Evolutionary conservation across 2,797 vertebrate genomes (phyloP).

Genomic region (Discoglossus pictus): DNA sequence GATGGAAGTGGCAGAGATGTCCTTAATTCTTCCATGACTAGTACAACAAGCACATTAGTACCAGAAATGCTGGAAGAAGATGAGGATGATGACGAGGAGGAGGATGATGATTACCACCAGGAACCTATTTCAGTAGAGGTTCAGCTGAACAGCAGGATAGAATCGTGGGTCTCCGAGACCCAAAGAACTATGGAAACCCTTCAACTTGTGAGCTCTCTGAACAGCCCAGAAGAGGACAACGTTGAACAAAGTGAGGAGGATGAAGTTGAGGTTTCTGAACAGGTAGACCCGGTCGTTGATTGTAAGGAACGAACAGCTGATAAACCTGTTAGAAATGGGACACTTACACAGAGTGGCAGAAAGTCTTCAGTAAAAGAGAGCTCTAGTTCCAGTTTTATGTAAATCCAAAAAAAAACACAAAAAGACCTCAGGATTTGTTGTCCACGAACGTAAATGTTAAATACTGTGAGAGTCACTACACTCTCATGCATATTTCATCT

Average conservation of each 20-base stretch:
- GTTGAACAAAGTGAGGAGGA: conserved; percentile 84
- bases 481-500: conserved; percentile 70
- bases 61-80: conserved; percentile 96
- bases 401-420: conserved; percentile 66
- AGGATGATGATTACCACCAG: conserved; percentile 88
- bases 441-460: conserved; percentile 54
- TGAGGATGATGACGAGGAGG: conserved; percentile 88
- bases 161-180: conserved; percentile 94
- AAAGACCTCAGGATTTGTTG: conserved; percentile 85
- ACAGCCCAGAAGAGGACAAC: conserved; percentile 85
- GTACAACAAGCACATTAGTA: conserved; percentile 94
- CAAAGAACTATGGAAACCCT: conserved; percentile 92
- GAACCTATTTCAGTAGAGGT: conserved; percentile 91
- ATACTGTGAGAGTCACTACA: conserved; percentile 65
- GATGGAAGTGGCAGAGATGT: conserved; percentile 95
- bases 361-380: conserved; percentile 57
- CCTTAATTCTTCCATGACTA: conserved; percentile 94
- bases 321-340: conserved; percentile 51
- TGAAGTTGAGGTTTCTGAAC: conserved; percentile 75
- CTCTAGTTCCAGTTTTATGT: conserved; percentile 59
- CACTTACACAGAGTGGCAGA: conserved; percentile 64
- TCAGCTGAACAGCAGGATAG: conserved; percentile 91
- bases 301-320: conserved; percentile 70
- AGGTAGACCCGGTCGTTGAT: conserved; percentile 67
- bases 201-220: conserved; percentile 88